Evolutionary conservation across 2,888 invertebrate genomes (phyloP).

Genomic region (Cryptops parisi): DNA sequence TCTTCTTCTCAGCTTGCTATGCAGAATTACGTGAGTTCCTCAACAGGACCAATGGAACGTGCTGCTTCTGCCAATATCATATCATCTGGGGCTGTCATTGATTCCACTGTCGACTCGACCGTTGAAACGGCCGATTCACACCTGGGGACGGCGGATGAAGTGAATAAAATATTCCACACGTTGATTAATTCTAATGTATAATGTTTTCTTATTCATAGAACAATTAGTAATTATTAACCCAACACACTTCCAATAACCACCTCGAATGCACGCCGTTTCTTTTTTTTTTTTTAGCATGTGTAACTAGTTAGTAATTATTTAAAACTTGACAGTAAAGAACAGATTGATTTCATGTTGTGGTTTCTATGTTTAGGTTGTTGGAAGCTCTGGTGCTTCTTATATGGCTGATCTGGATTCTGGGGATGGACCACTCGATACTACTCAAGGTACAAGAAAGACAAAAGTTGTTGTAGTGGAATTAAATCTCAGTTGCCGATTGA

Average conservation of each 20-base stretch:
- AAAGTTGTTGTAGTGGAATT: not conserved
- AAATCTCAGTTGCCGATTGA: no score
- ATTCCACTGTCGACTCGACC: constrained; percentile 22
- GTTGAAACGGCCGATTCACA: constrained; percentile 12
- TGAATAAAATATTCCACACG: not conserved
- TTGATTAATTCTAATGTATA: not conserved
- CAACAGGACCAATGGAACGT: constrained; percentile 15
- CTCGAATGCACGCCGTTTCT: no score
- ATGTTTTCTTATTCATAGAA: no score
- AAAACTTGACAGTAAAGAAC: not conserved
- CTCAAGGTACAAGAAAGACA: constrained; percentile 3
- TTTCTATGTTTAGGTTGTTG: constrained; percentile 7
- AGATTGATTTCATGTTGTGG: not conserved
- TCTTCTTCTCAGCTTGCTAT: constrained; percentile 10
- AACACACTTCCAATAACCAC: not conserved
- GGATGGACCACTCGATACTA: constrained; percentile 9
- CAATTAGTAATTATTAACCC: not conserved
- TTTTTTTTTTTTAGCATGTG: no score
- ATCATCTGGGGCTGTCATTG: constrained; percentile 19
- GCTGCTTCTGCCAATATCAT: constrained; percentile 5
- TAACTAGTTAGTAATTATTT: no score
- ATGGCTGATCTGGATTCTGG: constrained; percentile 8
- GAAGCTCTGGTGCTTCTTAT: constrained; percentile 6
- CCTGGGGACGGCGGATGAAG: constrained; percentile 7
- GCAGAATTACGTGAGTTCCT: constrained; percentile 18